Evolutionary conservation across 2,113 vertebrate genomes (phyloP).

Genomic region (Barnardius zonarius): DNA sequence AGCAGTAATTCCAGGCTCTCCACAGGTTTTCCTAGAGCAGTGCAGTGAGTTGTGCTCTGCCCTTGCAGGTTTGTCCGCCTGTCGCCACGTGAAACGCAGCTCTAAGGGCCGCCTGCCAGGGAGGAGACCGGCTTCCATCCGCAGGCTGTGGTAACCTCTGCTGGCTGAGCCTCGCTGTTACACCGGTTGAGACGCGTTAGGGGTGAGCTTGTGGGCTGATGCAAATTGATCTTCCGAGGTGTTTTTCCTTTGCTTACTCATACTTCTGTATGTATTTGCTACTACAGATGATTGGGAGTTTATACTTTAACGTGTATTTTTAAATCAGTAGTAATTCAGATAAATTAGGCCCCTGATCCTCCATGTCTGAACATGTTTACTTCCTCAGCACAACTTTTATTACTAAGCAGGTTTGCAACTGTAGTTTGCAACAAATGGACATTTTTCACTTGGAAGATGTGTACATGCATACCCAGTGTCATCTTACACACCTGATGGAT

Average conservation of each 20-base stretch:
- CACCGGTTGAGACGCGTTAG: accelerated
- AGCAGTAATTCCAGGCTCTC: background rate
- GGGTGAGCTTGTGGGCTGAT: background rate
- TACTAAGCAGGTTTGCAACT: background rate
- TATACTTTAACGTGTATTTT: background rate
- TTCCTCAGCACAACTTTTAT: background rate
- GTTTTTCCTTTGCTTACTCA: background rate
- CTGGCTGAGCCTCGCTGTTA: background rate
- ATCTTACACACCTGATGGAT: background rate
- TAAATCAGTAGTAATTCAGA: background rate
- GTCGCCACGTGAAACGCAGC: accelerated
- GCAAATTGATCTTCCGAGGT: background rate
- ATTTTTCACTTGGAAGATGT: background rate
- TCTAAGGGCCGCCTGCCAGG: background rate
- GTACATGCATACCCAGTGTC: background rate
- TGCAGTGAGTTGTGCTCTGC: background rate
- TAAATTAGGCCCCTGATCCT: background rate
- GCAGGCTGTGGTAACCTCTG: constrained; percentile 33
- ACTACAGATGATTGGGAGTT: background rate
- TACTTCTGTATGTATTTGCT: background rate
- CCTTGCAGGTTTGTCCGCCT: background rate
- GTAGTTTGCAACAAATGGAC: background rate
- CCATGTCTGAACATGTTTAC: background rate
- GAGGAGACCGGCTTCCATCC: background rate
- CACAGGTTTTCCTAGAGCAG: background rate